phyloP scores from a whole-genome alignment of 2,113 vertebrate genomes.

The Leucoraja erinaceus region DNA sequence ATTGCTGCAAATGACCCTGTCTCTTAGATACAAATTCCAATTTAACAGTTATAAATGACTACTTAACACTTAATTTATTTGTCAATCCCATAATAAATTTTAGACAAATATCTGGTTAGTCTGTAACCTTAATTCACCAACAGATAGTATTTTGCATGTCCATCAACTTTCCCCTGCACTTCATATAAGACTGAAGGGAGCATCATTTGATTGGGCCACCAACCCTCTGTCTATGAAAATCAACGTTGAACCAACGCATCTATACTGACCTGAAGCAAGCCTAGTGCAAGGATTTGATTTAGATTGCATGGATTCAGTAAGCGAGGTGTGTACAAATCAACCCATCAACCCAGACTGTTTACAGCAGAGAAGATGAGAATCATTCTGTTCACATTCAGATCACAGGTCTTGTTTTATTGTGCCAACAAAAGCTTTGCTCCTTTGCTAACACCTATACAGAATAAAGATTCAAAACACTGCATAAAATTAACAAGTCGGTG shows the following conservation, averaged over 20 bases:
- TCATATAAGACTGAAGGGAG: neutral
- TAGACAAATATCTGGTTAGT: neutral
- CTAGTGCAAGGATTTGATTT: neutral
- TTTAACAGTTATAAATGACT: neutral
- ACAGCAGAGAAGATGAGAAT: neutral
- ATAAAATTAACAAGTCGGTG: neutral
- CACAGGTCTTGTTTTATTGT: neutral
- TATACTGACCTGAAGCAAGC: neutral
- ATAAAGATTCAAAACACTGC: neutral
- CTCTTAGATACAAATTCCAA: neutral
- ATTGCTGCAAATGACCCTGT: neutral
- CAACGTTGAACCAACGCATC: neutral
- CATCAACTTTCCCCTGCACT: neutral
- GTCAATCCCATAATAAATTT: neutral
- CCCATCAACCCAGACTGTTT: neutral
- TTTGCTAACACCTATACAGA: slow-evolving; percentile 6
- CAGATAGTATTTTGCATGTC: neutral
- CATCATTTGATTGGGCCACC: neutral
- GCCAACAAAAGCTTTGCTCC: slow-evolving; percentile 21
- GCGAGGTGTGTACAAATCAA: neutral
- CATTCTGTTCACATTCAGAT: neutral
- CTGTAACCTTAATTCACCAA: neutral
- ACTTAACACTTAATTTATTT: neutral
- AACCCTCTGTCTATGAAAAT: neutral
- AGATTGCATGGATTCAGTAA: neutral